Evolutionary conservation across 2,888 invertebrate genomes (phyloP), one percentile per base, ranked within the genome.

Genomic region (Tetanocera ferruginea): DNA sequence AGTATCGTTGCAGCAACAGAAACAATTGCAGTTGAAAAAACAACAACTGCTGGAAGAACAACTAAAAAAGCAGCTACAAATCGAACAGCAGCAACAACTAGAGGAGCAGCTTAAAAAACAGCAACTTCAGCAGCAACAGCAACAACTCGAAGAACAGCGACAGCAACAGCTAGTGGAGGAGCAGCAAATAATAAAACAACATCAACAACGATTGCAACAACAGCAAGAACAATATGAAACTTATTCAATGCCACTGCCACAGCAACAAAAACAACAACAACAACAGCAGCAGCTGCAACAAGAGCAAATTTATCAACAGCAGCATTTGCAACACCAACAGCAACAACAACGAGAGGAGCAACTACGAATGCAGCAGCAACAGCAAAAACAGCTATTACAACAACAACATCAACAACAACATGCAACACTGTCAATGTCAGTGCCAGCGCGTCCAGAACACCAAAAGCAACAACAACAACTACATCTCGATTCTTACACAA

Each of bases 391-490:
- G 28, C 19, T 14, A n/a, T 37, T 25, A 60, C 43, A 34, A 25
- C 55, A 71, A 28, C 57, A 57, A 72, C 69, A 51, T 28, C 37
- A 43, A 19, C 57, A 57, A 60, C 62, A 73, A 17, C 52, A 73
- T 23, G 25, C 62, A 11, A 62, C 49, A n/a, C 28, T 49, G 23
- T 49, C 73, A 37, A 49, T 73, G 43, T 31, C 37, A 73, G 55
- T 71, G 71, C 34, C 71, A 14, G 57, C 6, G 57, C 25, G 57
- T 1, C 57, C 23, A 25, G 28, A 60, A 60, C 14, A 25, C 28
- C 57, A n/a, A 5, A 57, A n/a, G 11, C 57, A 57, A 57, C 57
- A 57, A 57, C 57, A 60, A 60, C 57, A 60, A 60, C 19, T 25
- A 60, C 57, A n/a, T 23, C 57, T 43, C 43, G 43, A 43, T 43